Evolutionary conservation across 2,113 vertebrate genomes (phyloP), one percentile per base, ranked within the genome.

Genomic region (Spilogale gracilis): DNA sequence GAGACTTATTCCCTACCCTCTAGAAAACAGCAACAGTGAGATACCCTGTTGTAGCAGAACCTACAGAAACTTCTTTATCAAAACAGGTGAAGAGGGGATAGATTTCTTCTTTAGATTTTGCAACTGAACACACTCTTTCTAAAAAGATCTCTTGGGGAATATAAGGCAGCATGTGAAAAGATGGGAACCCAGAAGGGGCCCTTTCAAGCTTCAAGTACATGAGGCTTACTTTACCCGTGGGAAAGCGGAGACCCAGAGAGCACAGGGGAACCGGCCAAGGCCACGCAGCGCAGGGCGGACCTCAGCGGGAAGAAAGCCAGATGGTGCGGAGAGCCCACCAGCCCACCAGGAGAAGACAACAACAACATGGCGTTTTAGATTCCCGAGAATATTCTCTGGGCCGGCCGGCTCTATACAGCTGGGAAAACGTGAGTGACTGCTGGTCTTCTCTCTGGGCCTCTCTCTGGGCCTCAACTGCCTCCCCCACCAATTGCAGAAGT

Each of bases 281-380:
- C 48, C 73, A 27, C 58, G 48, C 18, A 52, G 48, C 50, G 58
- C 32, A 6, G 2, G 21, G 25, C 23, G 50, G n/a, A 76, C 54
- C 7, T 54, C 32, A 12, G 3, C 4, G 9, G 38, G 23, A 16
- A 73, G 50, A 20, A 50, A 43, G 9, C 0, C 0, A 95, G 56
- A 12, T 3, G 0, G 8, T 3, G 7, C 25, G 8, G 8, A 61
- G 32, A 69, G 67, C 67, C 65, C 32, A 18, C 1, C 6, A 54
- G 38, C 32, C 45, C 10, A 17, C 1, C 11, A 16, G 23, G 73
- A 56, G 63, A 80, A n/a, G 43, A 43, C 50, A 88, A 32, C 17
- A 32, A 52, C 45, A 54, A 21, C 17, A 18, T 1, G 25, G n/a
- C 13, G 0, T 2, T 67, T 32, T 18, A 3, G 8, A 23, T 25